Evolutionary conservation across 2,113 vertebrate genomes (phyloP), one percentile per base, ranked within the genome.

Genomic region (Datnioides undecimradiatus): DNA sequence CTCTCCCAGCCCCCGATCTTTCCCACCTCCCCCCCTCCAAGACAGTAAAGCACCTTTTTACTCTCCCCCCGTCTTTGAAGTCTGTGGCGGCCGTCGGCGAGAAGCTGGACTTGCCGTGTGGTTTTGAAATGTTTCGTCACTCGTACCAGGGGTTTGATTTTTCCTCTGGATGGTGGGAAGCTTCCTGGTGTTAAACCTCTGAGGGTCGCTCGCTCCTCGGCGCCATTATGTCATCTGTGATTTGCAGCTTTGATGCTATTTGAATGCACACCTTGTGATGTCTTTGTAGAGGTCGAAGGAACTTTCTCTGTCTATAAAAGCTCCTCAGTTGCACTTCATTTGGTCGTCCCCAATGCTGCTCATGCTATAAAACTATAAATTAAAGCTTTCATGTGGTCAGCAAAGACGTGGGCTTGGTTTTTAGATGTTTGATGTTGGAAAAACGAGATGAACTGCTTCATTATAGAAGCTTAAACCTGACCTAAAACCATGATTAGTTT

Each of bases 71-170:
- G 13, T 29, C 43, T 64, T 74, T 80, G 27, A 81, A 27, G 64
- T 77, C 69, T 48, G 12, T n/a, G 6, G 17, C 7, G 9, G 64
- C n/a, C 0, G 49, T 14, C 16, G 36, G 59, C 54, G 33, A 45
- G 38, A 34, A 65, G 5, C 58, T 12, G 40, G 49, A 63, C 64
- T 59, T 65, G 27, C 73, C 51, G 34, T 38, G 29, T 27, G 51
- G 23, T 46, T 69, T 70, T 48, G 55, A 68, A 81, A 57, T 58
- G 5, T 73, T 64, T 69, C 41, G 17, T 63, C 76, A 65, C 27
- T 67, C 10, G 2, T 69, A 33, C 41, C 33, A 41, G 19, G 29
- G 34, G 41, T 40, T 43, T 48, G 33, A 43, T 38, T 60, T 45
- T 45, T 66, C 60, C 7, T 1, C 19, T 34, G 25, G 48, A 64